Conservation (phyloP, 2,888 invertebrate genomes). For the Clepsis dumicolana region DNA sequence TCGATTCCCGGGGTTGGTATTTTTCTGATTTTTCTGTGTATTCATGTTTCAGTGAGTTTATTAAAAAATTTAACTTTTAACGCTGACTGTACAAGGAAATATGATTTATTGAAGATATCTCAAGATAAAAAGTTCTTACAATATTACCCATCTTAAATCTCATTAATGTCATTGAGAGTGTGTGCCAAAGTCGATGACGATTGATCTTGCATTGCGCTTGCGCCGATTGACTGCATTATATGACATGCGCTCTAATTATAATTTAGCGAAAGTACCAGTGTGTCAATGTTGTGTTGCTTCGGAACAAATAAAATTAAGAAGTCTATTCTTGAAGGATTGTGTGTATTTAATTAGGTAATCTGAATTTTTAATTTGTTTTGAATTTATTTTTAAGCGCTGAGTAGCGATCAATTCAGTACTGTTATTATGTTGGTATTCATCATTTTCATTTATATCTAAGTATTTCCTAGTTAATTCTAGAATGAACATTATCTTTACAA, state of each 20-base stretch:
- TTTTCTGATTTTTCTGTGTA: no score
- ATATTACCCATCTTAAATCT: constrained; percentile 46
- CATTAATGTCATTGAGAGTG: constrained; percentile 47
- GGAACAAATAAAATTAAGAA: constrained; percentile 45
- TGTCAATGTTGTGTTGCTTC: constrained; percentile 74
- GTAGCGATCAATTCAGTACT: background rate
- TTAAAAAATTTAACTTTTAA: no score
- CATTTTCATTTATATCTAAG: background rate
- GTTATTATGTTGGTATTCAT: background rate
- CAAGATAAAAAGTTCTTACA: constrained; percentile 10
- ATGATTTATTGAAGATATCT: background rate
- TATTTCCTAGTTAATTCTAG: no score
- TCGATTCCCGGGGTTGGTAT: no score
- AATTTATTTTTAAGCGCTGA: background rate
- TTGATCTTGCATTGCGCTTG: constrained; percentile 56
- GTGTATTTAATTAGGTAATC: constrained; percentile 52
- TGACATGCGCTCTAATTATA: constrained; percentile 60
- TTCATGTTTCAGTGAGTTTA: no score
- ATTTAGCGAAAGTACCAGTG: constrained; percentile 63
- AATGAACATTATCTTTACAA: no score
- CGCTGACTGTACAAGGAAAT: no score
- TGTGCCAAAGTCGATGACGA: constrained; percentile 67
- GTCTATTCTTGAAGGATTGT: constrained; percentile 16
- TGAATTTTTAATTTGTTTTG: constrained; percentile 45
- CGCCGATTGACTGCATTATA: constrained; percentile 56